Base-by-base conservation (phyloP, 2,797 vertebrate genomes). In the Octomys mimax region DNA sequence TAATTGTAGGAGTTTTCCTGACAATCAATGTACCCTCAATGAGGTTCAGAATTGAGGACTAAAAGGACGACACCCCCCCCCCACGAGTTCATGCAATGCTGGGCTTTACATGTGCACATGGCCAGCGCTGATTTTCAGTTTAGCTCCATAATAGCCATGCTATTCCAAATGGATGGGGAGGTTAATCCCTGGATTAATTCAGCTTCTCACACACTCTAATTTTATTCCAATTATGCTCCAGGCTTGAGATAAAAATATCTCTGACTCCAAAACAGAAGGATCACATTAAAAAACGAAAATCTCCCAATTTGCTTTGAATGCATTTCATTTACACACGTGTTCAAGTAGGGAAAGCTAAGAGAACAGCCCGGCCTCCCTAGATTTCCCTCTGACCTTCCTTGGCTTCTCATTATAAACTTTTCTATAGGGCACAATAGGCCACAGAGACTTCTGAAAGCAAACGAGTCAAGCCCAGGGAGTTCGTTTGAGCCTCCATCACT, bases 161-260 rank as follows among this genome's bases (percentile, higher is more conserved):
- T 93, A 5, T 73, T 95, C 73, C 79, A n/a, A 98, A 75, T 4
- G 85, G 89, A 96, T 87, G 42, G 64, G 33, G 64, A 13, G 64
- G 5, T 97, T 87, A 78, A 93, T 95, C 78, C 83, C n/a, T 39
- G 36, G 94, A 81, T 97, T 94, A 97, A 97, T 84, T 94, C 75
- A 95, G 11, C 6, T 95, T 18, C 33, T 94, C 57, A 94, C 26
- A 95, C 83, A 81, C 80, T 91, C 10, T 96, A 88, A 52, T 90
- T 84, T 96, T 97, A 79, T 66, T 95, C 31, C 62, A 96, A 36
- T 83, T 85, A 49, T 79, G 54, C 92, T 96, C 97, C 14, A 39
- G 54, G 13, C 86, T 95, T 94, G 89, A 97, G 93, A 97, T 71
- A 87, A 98, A 93, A 97, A 89, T 96, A 95, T 87, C 92, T 95